These are phyloP conservation scores for Crocidura indochinensis DNA, from an alignment of 2,797 vertebrate species.

Conservation along the genomic window DNA sequence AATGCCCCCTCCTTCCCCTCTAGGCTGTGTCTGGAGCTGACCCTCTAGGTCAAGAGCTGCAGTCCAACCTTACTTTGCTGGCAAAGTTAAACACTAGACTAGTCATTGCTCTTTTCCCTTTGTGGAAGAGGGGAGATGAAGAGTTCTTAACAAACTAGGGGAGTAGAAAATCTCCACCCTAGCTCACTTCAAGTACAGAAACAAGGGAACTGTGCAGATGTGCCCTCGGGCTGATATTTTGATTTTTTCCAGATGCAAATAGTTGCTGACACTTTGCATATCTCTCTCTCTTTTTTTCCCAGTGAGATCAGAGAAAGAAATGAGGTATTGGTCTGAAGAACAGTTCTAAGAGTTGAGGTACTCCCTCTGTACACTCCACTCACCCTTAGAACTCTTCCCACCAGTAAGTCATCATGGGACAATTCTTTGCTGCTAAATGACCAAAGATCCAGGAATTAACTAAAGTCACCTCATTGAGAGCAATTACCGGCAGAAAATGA, in stretches of 20 bases:
- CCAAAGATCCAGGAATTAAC: constrained; percentile 17
- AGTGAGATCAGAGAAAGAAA: constrained; percentile 25
- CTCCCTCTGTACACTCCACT: not conserved
- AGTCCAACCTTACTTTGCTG: not conserved
- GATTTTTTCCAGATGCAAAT: not conserved
- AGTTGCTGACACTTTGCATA: constrained; percentile 20
- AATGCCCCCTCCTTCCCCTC: not conserved
- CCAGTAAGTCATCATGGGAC: not conserved
- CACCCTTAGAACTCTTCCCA: not conserved
- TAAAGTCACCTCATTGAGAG: not conserved
- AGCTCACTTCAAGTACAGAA: not conserved
- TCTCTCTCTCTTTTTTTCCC: constrained; percentile 20
- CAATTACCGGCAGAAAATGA: not conserved
- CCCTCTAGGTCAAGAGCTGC: not conserved
- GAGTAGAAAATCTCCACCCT: not conserved
- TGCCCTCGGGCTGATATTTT: not conserved
- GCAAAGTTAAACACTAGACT: fast-evolving
- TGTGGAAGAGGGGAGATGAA: not conserved
- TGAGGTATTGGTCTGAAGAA: not conserved
- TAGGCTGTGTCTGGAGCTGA: fast-evolving
- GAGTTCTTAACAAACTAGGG: not conserved
- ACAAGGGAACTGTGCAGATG: fast-evolving
- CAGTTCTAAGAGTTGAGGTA: not conserved
- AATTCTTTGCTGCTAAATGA: constrained; percentile 37
- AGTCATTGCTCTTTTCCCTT: constrained; percentile 2